A percentile compares a stretch with the other conserved stretches of the same genome.
Conservation (phyloP, 2,888 invertebrate genomes). For the Apantesis nais region DNA sequence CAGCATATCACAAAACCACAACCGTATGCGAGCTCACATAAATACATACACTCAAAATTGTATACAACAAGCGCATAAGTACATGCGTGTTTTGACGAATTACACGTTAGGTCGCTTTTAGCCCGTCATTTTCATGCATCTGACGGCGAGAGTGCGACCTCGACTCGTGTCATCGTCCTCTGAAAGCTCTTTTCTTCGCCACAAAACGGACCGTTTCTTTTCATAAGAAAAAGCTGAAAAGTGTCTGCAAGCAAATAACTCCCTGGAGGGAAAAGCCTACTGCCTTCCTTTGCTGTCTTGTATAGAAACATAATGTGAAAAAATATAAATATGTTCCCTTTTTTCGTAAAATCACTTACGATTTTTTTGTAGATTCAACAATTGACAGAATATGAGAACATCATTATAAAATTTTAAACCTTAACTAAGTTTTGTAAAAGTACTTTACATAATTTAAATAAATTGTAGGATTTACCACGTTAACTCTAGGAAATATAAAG, state of each 20-base stretch:
- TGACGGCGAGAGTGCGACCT: slow-evolving; percentile 81
- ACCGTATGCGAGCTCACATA: slow-evolving; percentile 24
- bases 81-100: slow-evolving; percentile 76
- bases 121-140: slow-evolving; percentile 78
- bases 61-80: slow-evolving; percentile 28
- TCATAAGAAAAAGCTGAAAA: slow-evolving; percentile 85
- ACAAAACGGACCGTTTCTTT: slow-evolving; percentile 85
- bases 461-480: background rate
- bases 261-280: slow-evolving; percentile 83
- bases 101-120: slow-evolving; percentile 80
- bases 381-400: slow-evolving; percentile 25
- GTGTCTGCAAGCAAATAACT: slow-evolving; percentile 85
- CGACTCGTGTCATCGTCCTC: slow-evolving; percentile 85
- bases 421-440: background rate
- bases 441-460: slow-evolving; percentile 12
- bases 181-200: slow-evolving; percentile 85
- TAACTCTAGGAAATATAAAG: slow-evolving; percentile 21
- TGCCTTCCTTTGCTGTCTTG: slow-evolving; percentile 80
- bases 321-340: slow-evolving; percentile 67
- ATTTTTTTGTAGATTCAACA: slow-evolving; percentile 34
- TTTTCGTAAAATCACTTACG: slow-evolving; percentile 57
- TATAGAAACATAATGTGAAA: slow-evolving; percentile 72
- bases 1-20: slow-evolving; percentile 21
- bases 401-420: background rate
- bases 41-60: slow-evolving; percentile 20